phyloP scores from a whole-genome alignment of 2,113 vertebrate genomes.

The Zosterops lateralis region DNA sequence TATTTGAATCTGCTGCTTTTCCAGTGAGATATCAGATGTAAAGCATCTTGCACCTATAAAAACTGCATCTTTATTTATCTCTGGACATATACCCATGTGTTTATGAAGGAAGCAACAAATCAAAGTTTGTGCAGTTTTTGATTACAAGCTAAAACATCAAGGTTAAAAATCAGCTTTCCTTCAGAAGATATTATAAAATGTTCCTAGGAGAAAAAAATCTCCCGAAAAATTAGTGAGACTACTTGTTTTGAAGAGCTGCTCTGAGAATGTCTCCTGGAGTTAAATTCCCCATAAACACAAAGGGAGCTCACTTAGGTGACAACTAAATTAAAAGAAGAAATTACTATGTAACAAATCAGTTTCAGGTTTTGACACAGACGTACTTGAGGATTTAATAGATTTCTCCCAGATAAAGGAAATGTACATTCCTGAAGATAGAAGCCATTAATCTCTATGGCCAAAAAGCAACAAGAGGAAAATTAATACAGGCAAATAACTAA shows the following conservation, averaged over 20 bases:
- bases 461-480: constrained; percentile 16
- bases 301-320: not conserved
- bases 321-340: not conserved
- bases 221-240: not conserved
- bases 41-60: not conserved
- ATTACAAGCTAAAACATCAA: not conserved
- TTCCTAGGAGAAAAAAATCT: not conserved
- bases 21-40: not conserved
- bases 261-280: not conserved
- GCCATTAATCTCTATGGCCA: not conserved
- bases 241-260: not conserved
- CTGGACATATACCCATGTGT: rapidly evolving
- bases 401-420: not conserved
- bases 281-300: not conserved
- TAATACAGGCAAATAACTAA: constrained; percentile 14
- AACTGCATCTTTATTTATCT: not conserved
- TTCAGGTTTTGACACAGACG: not conserved
- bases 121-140: not conserved
- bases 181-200: not conserved
- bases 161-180: not conserved
- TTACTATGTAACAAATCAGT: not conserved
- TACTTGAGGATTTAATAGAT: not conserved
- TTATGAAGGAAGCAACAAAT: not conserved
- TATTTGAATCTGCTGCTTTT: not conserved
- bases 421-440: not conserved